Evolutionary conservation across 2,797 vertebrate species (phyloP), one percentile per base, ranked within the genome.

Genomic region (Acomys russatus): DNA sequence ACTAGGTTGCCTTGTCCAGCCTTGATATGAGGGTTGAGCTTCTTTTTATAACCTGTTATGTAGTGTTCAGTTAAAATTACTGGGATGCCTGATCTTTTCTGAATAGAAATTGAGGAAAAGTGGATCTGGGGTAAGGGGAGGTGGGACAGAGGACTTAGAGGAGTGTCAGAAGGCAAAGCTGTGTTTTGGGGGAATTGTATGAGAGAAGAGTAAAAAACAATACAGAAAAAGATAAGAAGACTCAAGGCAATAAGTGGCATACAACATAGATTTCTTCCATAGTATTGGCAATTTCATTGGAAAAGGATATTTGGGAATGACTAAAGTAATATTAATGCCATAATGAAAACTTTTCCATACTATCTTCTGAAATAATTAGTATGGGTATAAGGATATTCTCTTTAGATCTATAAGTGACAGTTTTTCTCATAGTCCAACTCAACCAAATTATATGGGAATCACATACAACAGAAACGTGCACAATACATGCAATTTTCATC

Each of bases 221-320:
- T n/a, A 20, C 15, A 73, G 12, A 33, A 33, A 23, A 38, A 23
- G 1, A 38, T 23, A 35, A 74, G 2, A 2, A 70, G 61, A 71
- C 54, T 71, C 4, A 70, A 79, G 11, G 22, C 18, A 71, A 90
- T 54, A 61, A 66, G 80, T 79, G 2, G 63, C 82, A 78, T 77
- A 4, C 22, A 92, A 82, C 8, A 89, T 0, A 11, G 33, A 33
- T 51, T 51, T 61, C 17, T 91, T 92, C 88, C 9, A 73, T 66
- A 74, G 88, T 59, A 35, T 66, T 94, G 20, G 73, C 49, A 9
- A 33, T 63, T 90, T 92, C 23, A 97, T 90, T 5, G 82, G 35
- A 35, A 44, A 71, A 61, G 9, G 3, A 44, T 3, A 61, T n/a
- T 78, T 88, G 6, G 83, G 56, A 91, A 68, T 73, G 2, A 25